These are phyloP conservation scores for Odontocerum albicorne DNA, from an alignment of 2,888 invertebrate species.

Conservation along the genomic window DNA sequence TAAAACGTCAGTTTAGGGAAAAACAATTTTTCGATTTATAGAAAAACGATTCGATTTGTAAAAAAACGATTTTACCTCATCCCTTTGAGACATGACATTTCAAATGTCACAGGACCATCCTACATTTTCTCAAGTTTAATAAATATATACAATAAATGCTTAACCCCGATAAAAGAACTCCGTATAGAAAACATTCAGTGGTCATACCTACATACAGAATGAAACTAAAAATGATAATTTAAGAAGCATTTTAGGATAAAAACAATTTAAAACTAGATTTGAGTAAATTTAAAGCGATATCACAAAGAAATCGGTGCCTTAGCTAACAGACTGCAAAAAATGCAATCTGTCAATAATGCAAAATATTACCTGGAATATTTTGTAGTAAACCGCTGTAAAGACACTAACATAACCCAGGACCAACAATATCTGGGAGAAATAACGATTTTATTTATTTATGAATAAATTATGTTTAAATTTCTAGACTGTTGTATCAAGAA, in stretches of 20 bases:
- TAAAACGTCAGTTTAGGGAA: too few relatives aligned
- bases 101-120: too few relatives aligned
- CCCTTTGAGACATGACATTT: too few relatives aligned
- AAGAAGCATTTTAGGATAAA: not conserved
- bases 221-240: slow-evolving; percentile 8
- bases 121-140: too few relatives aligned
- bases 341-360: slow-evolving; percentile 51
- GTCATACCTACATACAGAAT: slow-evolving; percentile 16
- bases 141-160: too few relatives aligned
- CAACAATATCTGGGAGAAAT: slow-evolving; percentile 18
- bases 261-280: slow-evolving; percentile 3
- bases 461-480: slow-evolving; percentile 26
- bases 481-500: slow-evolving; percentile 33
- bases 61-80: too few relatives aligned
- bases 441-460: slow-evolving; percentile 16
- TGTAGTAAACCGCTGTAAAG: slow-evolving; percentile 10
- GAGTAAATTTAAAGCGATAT: slow-evolving; percentile 3
- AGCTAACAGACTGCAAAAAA: slow-evolving; percentile 42
- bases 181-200: too few relatives aligned
- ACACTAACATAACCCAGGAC: slow-evolving; percentile 23
- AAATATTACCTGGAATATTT: slow-evolving; percentile 21
- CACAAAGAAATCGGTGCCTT: slow-evolving; percentile 15
- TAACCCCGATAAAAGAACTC: too few relatives aligned
- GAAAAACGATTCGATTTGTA: too few relatives aligned
- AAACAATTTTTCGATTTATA: too few relatives aligned